Percentiles rank a stretch among this genome's conserved stretches.
phyloP scores from a whole-genome alignment of 1,140 invertebrate genomes.

The Triops longicaudatus region DNA sequence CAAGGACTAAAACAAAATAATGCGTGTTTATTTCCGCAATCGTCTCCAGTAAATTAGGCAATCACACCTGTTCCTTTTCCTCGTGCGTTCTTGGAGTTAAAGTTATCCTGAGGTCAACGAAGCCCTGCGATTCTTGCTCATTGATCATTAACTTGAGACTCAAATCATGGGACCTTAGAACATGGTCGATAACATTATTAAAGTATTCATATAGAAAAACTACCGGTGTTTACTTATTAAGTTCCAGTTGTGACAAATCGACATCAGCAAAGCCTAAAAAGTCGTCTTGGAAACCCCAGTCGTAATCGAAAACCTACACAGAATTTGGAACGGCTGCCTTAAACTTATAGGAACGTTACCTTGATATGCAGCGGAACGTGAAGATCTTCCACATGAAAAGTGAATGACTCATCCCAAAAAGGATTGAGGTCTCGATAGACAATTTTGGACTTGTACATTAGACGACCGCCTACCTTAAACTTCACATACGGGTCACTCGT shows the following conservation, averaged over 20 bases:
- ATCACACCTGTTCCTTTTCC: slow-evolving; percentile 57
- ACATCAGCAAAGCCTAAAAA: slow-evolving; percentile 88
- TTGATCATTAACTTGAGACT: slow-evolving; percentile 65
- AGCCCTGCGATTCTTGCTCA: slow-evolving; percentile 62
- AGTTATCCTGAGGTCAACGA: slow-evolving; percentile 68
- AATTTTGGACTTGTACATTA: slow-evolving; percentile 88
- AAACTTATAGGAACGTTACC: slow-evolving; percentile 44
- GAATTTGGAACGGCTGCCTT: neutral
- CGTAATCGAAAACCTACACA: slow-evolving; percentile 87
- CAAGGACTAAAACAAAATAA: neutral
- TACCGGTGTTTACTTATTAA: slow-evolving; percentile 54
- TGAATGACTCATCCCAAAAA: slow-evolving; percentile 92
- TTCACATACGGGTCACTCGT: slow-evolving; percentile 98
- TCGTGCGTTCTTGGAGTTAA: slow-evolving; percentile 81
- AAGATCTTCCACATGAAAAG: slow-evolving; percentile 87
- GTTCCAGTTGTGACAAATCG: slow-evolving; percentile 73
- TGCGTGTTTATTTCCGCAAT: neutral
- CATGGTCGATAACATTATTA: neutral
- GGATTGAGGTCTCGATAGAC: slow-evolving; percentile 85
- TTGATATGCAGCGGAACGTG: slow-evolving; percentile 78
- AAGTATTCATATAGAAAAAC: slow-evolving; percentile 19
- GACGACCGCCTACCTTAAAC: slow-evolving; percentile 78
- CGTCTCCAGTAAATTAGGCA: neutral
- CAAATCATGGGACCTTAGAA: slow-evolving; percentile 59
- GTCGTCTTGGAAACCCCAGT: slow-evolving; percentile 88